Conservation (phyloP, 1,140 invertebrate species). For the Musca vetustissima region DNA sequence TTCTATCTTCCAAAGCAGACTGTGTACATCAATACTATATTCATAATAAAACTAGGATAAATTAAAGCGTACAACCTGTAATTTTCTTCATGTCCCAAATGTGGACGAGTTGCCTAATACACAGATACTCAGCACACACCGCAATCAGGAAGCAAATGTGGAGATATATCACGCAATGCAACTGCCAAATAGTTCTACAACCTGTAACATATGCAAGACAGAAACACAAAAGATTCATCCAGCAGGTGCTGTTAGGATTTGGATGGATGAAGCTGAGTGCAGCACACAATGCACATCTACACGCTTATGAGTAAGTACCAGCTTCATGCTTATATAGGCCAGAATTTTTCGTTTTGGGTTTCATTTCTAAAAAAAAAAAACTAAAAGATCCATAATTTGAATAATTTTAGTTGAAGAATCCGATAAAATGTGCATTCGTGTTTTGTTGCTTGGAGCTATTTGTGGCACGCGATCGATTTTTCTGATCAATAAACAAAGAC, state of each 20-base stretch:
- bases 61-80: too few relatives aligned
- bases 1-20: too few relatives aligned
- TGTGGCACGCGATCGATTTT: constrained; percentile 45
- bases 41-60: too few relatives aligned
- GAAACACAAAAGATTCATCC: constrained; percentile 47
- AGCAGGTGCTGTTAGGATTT: constrained; percentile 35
- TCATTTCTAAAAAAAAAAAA: background rate
- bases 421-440: background rate
- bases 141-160: too few relatives aligned
- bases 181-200: too few relatives aligned
- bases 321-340: too few relatives aligned
- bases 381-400: constrained; percentile 6
- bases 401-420: background rate
- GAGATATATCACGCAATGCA: too few relatives aligned
- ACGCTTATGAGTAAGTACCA: too few relatives aligned
- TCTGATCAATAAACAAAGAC: background rate
- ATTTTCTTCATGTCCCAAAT: too few relatives aligned
- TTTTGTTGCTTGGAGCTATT: constrained; percentile 21
- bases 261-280: background rate
- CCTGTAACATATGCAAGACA: background rate
- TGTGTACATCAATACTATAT: too few relatives aligned
- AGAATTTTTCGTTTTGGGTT: background rate
- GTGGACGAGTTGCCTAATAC: too few relatives aligned
- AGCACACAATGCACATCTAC: constrained; percentile 13
- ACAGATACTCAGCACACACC: too few relatives aligned